Evolutionary conservation across 2,113 vertebrate species (phyloP).

Genomic region (Tonatia bakeri): DNA sequence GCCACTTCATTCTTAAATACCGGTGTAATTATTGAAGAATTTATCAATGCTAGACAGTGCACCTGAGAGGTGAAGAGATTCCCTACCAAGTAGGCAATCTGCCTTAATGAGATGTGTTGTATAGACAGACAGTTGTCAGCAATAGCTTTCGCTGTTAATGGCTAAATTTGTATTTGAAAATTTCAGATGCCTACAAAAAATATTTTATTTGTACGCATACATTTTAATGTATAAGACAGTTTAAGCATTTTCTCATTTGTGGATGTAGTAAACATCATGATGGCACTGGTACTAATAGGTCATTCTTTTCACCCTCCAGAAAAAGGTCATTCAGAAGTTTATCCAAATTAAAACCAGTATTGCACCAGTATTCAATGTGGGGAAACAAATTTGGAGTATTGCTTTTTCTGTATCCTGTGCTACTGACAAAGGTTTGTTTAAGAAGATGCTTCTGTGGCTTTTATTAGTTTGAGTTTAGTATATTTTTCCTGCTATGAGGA

Average conservation of each 20-base stretch:
- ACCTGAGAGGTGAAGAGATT: not conserved
- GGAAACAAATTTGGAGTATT: slow-evolving; percentile 97
- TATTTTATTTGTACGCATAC: not conserved
- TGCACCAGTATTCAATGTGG: slow-evolving; percentile 92
- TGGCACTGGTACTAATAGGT: slow-evolving; percentile 44
- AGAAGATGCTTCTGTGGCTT: not conserved
- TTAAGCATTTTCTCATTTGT: slow-evolving; percentile 28
- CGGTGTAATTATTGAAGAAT: not conserved
- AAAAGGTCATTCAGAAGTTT: slow-evolving; percentile 86
- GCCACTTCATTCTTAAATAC: not conserved
- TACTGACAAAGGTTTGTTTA: slow-evolving; percentile 94
- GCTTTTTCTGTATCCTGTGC: slow-evolving; percentile 98
- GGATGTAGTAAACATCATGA: not conserved
- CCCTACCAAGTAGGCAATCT: not conserved
- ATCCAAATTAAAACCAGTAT: slow-evolving; percentile 90
- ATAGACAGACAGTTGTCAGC: not conserved
- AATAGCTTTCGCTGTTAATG: slow-evolving; percentile 3
- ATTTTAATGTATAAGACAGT: slow-evolving; percentile 7
- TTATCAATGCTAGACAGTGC: not conserved
- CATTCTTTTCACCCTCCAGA: slow-evolving; percentile 78
- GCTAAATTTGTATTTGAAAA: slow-evolving; percentile 33
- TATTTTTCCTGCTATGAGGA: not conserved
- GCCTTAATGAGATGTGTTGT: not conserved
- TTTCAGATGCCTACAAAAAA: not conserved
- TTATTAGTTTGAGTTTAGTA: not conserved